Conservation (phyloP, 2,888 invertebrate species). For the Tiphia femorata region DNA sequence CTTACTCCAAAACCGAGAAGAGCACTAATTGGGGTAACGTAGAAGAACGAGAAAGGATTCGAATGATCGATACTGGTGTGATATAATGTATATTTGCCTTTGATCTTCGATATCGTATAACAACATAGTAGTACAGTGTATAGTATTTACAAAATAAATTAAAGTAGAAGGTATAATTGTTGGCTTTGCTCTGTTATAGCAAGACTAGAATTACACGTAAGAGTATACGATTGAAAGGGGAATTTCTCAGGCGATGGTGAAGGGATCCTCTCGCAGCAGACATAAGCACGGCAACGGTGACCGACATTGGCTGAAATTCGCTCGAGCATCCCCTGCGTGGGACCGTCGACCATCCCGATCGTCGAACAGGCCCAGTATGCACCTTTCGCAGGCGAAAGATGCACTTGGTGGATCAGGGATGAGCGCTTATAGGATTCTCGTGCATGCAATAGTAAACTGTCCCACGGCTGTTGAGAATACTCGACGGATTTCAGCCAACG, state of each 20-base stretch:
- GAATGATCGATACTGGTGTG: conserved; percentile 48
- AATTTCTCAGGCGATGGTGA: conserved; percentile 24
- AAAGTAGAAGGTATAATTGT: conserved; percentile 54
- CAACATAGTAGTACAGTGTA: conserved; percentile 57
- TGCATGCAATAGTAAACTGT: conserved; percentile 1
- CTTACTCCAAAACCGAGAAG: too few relatives aligned
- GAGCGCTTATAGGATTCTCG: background rate
- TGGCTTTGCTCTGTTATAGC: conserved; percentile 45
- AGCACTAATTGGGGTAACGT: background rate
- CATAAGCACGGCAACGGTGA: conserved; percentile 27
- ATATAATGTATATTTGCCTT: conserved; percentile 60
- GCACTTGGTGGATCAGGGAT: conserved; percentile 26
- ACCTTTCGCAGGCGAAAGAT: conserved; percentile 37
- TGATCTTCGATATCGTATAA: conserved; percentile 61
- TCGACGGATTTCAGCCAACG: conserved; percentile 16
- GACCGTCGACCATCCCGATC: conserved; percentile 1
- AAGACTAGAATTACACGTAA: conserved; percentile 40
- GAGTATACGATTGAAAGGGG: conserved; percentile 23
- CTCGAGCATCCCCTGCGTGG: conserved; percentile 9
- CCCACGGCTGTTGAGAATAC: too few relatives aligned
- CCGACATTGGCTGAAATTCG: conserved; percentile 24
- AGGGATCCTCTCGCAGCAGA: conserved; percentile 34
- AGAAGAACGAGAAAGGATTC: background rate
- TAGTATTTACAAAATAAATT: conserved; percentile 68
- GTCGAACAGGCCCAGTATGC: conserved; percentile 22